A percentile compares a stretch with the other conserved stretches of the same genome.
Conservation (phyloP, 2,797 vertebrate species). For the Leptoclinus maculatus region DNA sequence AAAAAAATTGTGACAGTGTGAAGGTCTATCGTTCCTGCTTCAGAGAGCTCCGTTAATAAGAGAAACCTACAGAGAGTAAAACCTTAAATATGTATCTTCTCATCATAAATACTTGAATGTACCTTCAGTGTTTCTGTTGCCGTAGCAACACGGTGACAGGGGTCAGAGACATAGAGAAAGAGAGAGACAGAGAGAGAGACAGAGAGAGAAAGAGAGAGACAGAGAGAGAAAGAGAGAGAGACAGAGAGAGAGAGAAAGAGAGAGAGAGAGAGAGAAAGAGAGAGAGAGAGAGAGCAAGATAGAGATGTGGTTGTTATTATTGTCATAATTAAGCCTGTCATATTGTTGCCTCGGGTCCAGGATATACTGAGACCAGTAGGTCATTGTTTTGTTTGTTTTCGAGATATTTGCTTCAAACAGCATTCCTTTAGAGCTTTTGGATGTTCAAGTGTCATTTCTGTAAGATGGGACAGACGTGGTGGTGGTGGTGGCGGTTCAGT, state of each 20-base stretch:
- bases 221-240: not conserved
- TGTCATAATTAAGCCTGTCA: constrained; percentile 30
- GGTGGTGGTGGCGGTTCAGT: constrained; percentile 44
- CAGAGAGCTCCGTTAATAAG: constrained; percentile 47
- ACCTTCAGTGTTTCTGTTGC: constrained; percentile 86
- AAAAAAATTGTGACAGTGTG: constrained; percentile 24
- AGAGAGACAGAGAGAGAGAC: not conserved
- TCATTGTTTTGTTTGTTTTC: constrained; percentile 33
- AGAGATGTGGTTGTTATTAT: constrained; percentile 59
- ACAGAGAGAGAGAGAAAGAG: constrained; percentile 36
- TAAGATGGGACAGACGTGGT: constrained; percentile 25
- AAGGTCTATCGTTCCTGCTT: constrained; percentile 45
- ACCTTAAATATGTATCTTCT: constrained; percentile 79
- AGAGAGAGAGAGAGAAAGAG: not conserved
- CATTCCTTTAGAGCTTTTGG: constrained; percentile 39
- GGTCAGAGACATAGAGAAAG: constrained; percentile 38
- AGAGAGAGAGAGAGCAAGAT: constrained; percentile 12
- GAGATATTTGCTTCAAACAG: constrained; percentile 42
- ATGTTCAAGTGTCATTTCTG: constrained; percentile 44
- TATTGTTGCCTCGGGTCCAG: constrained; percentile 22
- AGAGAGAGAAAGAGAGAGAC: too few relatives aligned
- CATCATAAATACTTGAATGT: constrained; percentile 93
- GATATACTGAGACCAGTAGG: constrained; percentile 18
- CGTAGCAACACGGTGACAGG: constrained; percentile 72
- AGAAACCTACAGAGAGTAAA: constrained; percentile 75